Base-by-base conservation (phyloP, 2,113 vertebrate species). In the Rousettus leschenaultii region DNA sequence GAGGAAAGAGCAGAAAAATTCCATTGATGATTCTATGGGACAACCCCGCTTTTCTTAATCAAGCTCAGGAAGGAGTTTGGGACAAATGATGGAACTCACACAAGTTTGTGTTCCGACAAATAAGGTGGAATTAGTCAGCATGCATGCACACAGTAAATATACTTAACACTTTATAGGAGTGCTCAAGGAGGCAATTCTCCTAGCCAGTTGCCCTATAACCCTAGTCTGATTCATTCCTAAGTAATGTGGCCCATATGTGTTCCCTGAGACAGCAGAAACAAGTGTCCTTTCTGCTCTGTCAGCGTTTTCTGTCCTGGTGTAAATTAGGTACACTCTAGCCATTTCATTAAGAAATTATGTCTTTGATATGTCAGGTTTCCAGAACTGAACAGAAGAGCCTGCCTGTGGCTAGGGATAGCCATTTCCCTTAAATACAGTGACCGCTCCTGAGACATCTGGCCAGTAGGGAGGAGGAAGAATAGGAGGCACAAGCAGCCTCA, bases 261-360 rank as follows among this genome's bases (percentile, higher is more conserved):
- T 92, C 92, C 86, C 85, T 68, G 97, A 92, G 57, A 93, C 14
- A 86, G 91, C 97, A 97, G 94, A 98, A 94, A 96, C 94, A 94
- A 78, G 68, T 73, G 89, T 90, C 95, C 97, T 97, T 98, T 96
- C 97, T 98, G 97, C 92, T 87, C 79, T 0, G 71, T 95, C 95
- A 97, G 96, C 91, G 35, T 9, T 53, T 97, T 95, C 97, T 63
- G 2, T 84, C 70, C 96, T 92, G 51, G 84, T 15, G 57, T 97
- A 96, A 97, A 89, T 97, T 95, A 97, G 53, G 66, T 30, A 48
- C 74, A 85, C 88, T 14, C 33, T 48, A 97, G 57, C 85, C 96
- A 96, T 98, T 98, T 97, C 96, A 97, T 98, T 97, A 96, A 95
- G 94, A 96, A 98, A 95, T 95, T 80, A 86, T 24, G 75, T 96